phyloP scores from a whole-genome alignment of 1,140 invertebrate species.

The Meloidogyne exigua region DNA sequence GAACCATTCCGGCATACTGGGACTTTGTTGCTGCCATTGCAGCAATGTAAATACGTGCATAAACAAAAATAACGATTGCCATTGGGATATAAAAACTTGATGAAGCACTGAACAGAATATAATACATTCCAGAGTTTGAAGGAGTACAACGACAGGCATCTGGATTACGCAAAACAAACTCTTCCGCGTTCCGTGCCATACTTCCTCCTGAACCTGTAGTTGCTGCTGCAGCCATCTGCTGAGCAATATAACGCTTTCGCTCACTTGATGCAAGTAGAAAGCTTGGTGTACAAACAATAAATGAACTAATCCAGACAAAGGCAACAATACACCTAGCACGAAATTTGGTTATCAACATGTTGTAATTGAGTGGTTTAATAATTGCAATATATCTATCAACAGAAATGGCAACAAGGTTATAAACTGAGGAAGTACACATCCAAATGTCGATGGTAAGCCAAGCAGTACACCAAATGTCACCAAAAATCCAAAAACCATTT shows the following conservation, averaged over 20 bases:
- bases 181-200: constrained; percentile 9
- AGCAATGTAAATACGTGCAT: constrained; percentile 88
- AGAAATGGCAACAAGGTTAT: constrained; percentile 85
- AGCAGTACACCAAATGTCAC: constrained; percentile 66
- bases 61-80: constrained; percentile 93
- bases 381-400: constrained; percentile 76
- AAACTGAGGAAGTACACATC: constrained; percentile 91
- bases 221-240: constrained; percentile 30
- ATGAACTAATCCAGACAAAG: constrained; percentile 85
- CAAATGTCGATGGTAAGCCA: constrained; percentile 95
- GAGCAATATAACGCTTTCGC: constrained; percentile 35
- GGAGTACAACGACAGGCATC: constrained; percentile 59
- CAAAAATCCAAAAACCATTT: constrained; percentile 61
- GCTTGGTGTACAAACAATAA: constrained; percentile 80
- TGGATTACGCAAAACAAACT: constrained; percentile 26
- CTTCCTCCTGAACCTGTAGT: background rate
- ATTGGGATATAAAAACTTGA: constrained; percentile 94
- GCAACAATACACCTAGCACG: constrained; percentile 84
- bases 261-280: constrained; percentile 56
- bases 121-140: constrained; percentile 77
- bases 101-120: constrained; percentile 90
- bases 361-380: constrained; percentile 94
- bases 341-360: constrained; percentile 85
- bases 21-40: constrained; percentile 83
- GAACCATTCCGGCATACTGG: constrained; percentile 79